Percentiles rank a stretch among this genome's conserved stretches.
Conservation (phyloP, 2,888 invertebrate species). For the Phlogophora meticulosa region DNA sequence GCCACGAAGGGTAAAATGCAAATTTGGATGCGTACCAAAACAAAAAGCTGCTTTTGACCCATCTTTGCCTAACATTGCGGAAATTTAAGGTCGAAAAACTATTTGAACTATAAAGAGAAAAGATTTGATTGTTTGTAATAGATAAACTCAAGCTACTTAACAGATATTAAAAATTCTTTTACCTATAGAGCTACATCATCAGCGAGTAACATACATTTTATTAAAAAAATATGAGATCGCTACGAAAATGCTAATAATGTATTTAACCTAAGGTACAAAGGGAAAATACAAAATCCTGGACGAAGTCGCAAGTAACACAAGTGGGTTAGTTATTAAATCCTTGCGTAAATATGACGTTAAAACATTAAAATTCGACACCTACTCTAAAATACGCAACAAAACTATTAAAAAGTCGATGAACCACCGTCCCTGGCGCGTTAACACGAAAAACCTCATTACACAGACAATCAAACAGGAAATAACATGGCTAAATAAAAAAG, state of each 20-base stretch:
- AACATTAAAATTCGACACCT: conserved; percentile 1
- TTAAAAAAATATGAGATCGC: too few relatives aligned
- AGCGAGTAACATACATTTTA: too few relatives aligned
- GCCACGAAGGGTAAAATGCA: conserved; percentile 33
- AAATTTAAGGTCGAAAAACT: conserved; percentile 10
- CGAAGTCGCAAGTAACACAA: too few relatives aligned
- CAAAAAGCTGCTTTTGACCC: conserved; percentile 9
- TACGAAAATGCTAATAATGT: too few relatives aligned
- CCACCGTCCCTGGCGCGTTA: conserved; percentile 43
- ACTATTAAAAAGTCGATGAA: conserved; percentile 63
- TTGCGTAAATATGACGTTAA: conserved; percentile 8
- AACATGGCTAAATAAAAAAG: conserved; percentile 75
- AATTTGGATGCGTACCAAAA: conserved; percentile 49
- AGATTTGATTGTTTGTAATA: too few relatives aligned
- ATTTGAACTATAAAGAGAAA: too few relatives aligned
- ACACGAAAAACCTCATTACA: conserved; percentile 63
- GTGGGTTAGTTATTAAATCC: conserved; percentile 10
- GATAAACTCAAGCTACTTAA: too few relatives aligned
- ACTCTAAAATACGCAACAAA: conserved; percentile 23
- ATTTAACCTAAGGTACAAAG: too few relatives aligned
- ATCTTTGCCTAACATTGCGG: conserved; percentile 18
- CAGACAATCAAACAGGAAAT: conserved; percentile 78
- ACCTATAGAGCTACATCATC: too few relatives aligned
- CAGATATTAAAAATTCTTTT: too few relatives aligned
- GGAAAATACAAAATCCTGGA: too few relatives aligned